These are phyloP conservation scores for Pandemis heparana DNA, from an alignment of 2,888 invertebrate genomes.

Conservation along the genomic window DNA sequence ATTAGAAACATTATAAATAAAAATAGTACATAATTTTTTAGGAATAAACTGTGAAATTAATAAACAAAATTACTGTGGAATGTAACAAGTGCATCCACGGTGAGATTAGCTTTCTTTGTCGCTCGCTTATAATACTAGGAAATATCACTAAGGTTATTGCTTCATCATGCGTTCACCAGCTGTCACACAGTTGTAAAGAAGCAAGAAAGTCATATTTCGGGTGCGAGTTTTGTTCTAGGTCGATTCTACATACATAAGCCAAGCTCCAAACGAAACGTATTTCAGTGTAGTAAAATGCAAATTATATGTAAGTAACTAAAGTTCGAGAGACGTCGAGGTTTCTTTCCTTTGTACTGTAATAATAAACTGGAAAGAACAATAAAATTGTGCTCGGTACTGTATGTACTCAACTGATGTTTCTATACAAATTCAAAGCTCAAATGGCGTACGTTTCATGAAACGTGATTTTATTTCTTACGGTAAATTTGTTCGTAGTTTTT, in stretches of 20 bases:
- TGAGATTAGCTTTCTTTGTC: constrained; percentile 24
- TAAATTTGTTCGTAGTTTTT: background rate
- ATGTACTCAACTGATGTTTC: constrained; percentile 1
- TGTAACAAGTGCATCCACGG: constrained; percentile 53
- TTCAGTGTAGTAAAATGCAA: background rate
- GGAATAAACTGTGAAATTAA: constrained; percentile 43
- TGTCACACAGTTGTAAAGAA: constrained; percentile 16
- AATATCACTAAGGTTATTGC: constrained; percentile 35
- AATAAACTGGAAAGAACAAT: background rate
- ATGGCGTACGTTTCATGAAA: background rate
- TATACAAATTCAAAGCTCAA: constrained; percentile 2
- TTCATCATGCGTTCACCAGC: constrained; percentile 14
- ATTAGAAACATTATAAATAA: constrained; percentile 12
- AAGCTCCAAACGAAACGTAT: background rate
- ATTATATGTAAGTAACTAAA: background rate
- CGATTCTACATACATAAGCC: constrained; percentile 2
- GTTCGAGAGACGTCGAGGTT: background rate
- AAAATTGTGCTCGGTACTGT: background rate
- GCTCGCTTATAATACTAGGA: constrained; percentile 37
- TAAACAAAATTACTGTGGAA: constrained; percentile 49
- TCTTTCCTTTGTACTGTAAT: constrained; percentile 6
- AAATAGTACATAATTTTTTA: constrained; percentile 40
- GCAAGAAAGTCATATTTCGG: constrained; percentile 13
- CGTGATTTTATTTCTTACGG: background rate
- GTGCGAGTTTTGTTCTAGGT: constrained; percentile 14